phyloP scores from a whole-genome alignment of 2,797 vertebrate species.

The Squalus acanthias region DNA sequence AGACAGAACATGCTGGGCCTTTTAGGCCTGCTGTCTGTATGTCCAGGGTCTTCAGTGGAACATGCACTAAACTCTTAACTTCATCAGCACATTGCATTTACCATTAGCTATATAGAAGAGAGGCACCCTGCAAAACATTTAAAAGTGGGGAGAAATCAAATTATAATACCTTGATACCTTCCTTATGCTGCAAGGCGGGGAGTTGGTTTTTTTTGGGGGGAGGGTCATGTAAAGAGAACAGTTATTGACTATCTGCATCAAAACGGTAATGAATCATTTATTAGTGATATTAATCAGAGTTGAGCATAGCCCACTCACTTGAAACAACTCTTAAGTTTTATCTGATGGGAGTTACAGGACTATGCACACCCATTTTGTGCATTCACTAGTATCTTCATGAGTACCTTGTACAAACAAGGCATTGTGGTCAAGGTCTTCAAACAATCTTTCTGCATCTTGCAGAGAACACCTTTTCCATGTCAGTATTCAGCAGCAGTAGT shows the following conservation, averaged over 20 bases:
- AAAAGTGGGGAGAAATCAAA: slow-evolving; percentile 41
- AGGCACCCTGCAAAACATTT: slow-evolving; percentile 43
- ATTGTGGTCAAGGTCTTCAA: not conserved
- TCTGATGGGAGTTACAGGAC: not conserved
- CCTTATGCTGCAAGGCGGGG: slow-evolving; percentile 50
- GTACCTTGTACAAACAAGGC: not conserved
- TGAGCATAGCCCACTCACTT: not conserved
- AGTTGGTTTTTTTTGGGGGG: not conserved
- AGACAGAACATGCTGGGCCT: not conserved
- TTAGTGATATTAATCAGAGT: not conserved
- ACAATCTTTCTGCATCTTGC: not conserved
- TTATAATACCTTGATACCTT: slow-evolving; percentile 49
- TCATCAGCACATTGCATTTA: slow-evolving; percentile 51
- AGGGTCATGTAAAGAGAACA: not conserved
- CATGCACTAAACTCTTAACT: slow-evolving; percentile 34
- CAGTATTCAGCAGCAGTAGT: not conserved
- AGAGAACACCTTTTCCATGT: not conserved
- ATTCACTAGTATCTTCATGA: not conserved
- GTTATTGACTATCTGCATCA: not conserved
- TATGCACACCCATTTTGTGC: not conserved
- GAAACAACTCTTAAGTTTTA: not conserved
- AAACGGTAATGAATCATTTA: not conserved
- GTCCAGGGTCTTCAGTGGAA: not conserved
- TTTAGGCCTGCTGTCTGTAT: not conserved
- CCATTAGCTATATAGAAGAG: slow-evolving; percentile 47